Evolutionary conservation across 1,140 invertebrate genomes (phyloP).

Genomic region (Psilanteris sp.): DNA sequence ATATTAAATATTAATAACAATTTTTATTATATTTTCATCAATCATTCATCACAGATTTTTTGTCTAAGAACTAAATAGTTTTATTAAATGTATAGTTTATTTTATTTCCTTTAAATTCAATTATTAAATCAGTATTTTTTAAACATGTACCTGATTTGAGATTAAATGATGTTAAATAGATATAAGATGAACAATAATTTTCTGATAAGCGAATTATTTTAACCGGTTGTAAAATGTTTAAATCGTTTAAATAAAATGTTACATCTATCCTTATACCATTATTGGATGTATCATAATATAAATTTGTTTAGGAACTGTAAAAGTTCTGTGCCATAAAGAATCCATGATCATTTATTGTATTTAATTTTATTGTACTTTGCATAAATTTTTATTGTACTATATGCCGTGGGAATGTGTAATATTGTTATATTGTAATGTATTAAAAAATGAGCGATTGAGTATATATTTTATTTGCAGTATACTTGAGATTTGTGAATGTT

Average conservation of each 20-base stretch:
- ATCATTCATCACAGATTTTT: too few relatives aligned
- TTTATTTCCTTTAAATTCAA: too few relatives aligned
- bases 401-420: constrained; percentile 46
- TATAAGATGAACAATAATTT: background rate
- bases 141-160: constrained; percentile 50
- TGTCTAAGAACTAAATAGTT: too few relatives aligned
- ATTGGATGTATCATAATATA: too few relatives aligned
- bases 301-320: constrained; percentile 38
- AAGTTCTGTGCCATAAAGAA: constrained; percentile 53
- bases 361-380: constrained; percentile 23
- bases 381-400: constrained; percentile 28
- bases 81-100: too few relatives aligned
- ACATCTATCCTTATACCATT: too few relatives aligned
- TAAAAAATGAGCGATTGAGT: too few relatives aligned
- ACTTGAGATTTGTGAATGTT: constrained; percentile 17
- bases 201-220: too few relatives aligned
- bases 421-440: constrained; percentile 11
- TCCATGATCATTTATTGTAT: constrained; percentile 34
- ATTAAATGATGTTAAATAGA: constrained; percentile 16
- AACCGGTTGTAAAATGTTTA: too few relatives aligned
- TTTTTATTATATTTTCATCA: too few relatives aligned
- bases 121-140: constrained; percentile 50
- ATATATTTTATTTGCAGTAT: constrained; percentile 8
- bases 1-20: too few relatives aligned
- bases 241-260: too few relatives aligned